Evolutionary conservation across 2,113 vertebrate species (phyloP).

Genomic region (Nerophis ophidion): DNA sequence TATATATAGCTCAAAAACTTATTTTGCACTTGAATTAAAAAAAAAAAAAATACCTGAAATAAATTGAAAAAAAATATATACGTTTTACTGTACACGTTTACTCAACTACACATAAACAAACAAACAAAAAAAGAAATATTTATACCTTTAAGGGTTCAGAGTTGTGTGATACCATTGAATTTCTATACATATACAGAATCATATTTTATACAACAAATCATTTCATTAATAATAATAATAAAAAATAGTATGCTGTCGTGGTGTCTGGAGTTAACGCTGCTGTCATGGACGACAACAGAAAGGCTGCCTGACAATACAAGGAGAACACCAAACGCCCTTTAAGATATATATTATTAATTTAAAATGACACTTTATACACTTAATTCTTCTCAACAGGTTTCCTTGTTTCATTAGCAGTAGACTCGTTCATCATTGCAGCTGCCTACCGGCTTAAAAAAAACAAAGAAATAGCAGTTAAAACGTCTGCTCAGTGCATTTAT

Average conservation of each 20-base stretch:
- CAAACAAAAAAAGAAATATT: constrained; percentile 65
- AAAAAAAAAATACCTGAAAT: constrained; percentile 81
- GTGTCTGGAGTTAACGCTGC: constrained; percentile 72
- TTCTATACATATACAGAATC: constrained; percentile 75
- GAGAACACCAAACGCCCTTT: constrained; percentile 75
- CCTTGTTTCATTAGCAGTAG: constrained; percentile 59
- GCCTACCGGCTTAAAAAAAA: constrained; percentile 51
- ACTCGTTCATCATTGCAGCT: constrained; percentile 67
- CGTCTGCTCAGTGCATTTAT: constrained; percentile 34
- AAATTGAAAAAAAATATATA: constrained; percentile 76
- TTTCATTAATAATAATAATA: constrained; percentile 68
- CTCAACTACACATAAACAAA: constrained; percentile 78
- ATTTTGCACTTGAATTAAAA: constrained; percentile 73
- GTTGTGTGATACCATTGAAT: constrained; percentile 69
- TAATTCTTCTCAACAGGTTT: constrained; percentile 56
- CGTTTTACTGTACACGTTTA: constrained; percentile 78
- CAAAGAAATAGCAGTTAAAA: constrained; percentile 27
- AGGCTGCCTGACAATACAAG: constrained; percentile 73
- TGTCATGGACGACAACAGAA: constrained; percentile 66
- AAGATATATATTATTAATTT: constrained; percentile 69
- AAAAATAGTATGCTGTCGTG: constrained; percentile 77
- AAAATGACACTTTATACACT: constrained; percentile 73
- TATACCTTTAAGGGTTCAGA: constrained; percentile 69
- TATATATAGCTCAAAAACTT: constrained; percentile 70
- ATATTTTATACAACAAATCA: constrained; percentile 75